Evolutionary conservation across 1,140 invertebrate species (phyloP), one percentile per base, ranked within the genome.

Genomic region (Drosophila tropicalis): DNA sequence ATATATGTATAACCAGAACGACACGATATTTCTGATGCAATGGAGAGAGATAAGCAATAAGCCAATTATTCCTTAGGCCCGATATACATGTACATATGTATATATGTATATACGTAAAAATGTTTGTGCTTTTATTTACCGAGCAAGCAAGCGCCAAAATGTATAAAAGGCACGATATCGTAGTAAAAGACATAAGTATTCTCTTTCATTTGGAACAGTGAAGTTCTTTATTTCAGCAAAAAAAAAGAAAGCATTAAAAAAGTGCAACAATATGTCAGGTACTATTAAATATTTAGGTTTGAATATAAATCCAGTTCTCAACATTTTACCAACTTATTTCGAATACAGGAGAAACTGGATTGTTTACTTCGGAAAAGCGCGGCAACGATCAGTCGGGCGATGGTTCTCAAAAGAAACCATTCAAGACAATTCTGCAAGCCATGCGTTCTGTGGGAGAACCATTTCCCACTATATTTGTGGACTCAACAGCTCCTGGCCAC

Each of bases 351-450:
- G 44, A 47, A 47, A 19, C 5, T 19, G 44, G 44, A 47, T 47
- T 47, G 17, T 47, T 19, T 47, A 98, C 98, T 0, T 99, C 98
- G 1, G 98, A 99, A 55, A 97, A 96, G 84, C 93, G 91, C 89
- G 97, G 98, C 10, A 94, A 91, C 81, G 98, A 99, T 92, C 95
- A 97, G 70, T 93, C 92, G 63, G 98, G 98, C 9, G 95, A 98
- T 94, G 98, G 98, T 4, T 94, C 95, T 12, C 94, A 97, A 91
- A 92, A 92, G 10, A 97, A 96, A 36, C 99, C 98, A 0, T 98
- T 97, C 77, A 99, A 99, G 93, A 98, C 97, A 5, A 95, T 99
- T 62, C 81, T 98, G 17, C 95, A 95, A 92, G 98, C 98, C 0
- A 97, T 99, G 96, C 93, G 95, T 70, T 93, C 95, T 41, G 96